Base-by-base conservation (phyloP, 2,113 vertebrate species). In the Colistium nudipinnis region DNA sequence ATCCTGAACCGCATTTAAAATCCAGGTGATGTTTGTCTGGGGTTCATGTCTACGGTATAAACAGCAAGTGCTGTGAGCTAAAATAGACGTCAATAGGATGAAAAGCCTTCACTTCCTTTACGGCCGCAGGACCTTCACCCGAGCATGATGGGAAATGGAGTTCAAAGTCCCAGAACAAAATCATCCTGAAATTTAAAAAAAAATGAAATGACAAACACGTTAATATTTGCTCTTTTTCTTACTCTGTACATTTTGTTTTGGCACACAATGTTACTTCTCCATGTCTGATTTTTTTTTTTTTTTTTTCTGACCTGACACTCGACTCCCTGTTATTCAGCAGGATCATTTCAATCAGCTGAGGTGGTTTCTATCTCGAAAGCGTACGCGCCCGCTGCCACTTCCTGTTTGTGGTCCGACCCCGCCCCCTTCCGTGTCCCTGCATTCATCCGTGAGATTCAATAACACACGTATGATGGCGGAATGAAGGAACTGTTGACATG, bases 81-180 rank as follows among this genome's bases (percentile, higher is more conserved):
- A 41, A 4, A 16, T 4, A 41, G 19, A 36, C 35, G 10, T 36
- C 39, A n/a, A n/a, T n/a, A n/a, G n/a, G n/a, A n/a, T n/a, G n/a
- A n/a, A n/a, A n/a, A n/a, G n/a, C n/a, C n/a, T n/a, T n/a, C n/a
- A 3, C 39, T 17, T 17, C 39, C 39, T 17, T 7, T 41, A 6
- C 16, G 39, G n/a, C n/a, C n/a, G n/a, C n/a, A n/a, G n/a, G n/a
- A n/a, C n/a, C 36, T 57, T 19, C 55, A 56, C 1, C 22, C 8
- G 17, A 41, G 36, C 55, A 57, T 57, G 22, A 19, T 41, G 55
- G 55, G 36, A 57, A 41, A 27, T 57, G 24, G 12, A 57, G 54
- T 57, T 35, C 52, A 35, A 13, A 20, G 10, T 7, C 11, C 7
- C 9, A 6, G 28, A 53, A 9, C 27, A 19, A 16, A 10, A n/a